These are phyloP conservation scores for Hippocampus guttulatus DNA, from an alignment of 2,113 vertebrate genomes.

Conservation along the genomic window DNA sequence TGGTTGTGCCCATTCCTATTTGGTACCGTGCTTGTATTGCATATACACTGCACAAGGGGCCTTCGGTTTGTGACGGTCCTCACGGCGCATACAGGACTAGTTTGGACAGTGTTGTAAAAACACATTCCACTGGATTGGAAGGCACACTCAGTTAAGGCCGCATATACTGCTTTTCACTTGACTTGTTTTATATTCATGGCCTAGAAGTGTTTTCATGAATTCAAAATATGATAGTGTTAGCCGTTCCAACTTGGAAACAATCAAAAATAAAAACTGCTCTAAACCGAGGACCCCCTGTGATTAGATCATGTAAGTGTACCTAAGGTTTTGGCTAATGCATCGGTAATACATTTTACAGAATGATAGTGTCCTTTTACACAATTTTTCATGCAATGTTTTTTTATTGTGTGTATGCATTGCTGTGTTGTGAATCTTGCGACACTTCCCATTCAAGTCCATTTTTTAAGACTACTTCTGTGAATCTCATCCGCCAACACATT, in stretches of 20 bases:
- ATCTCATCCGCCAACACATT: slow-evolving; percentile 34
- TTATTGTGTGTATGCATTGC: slow-evolving; percentile 18
- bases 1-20: not conserved
- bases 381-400: slow-evolving; percentile 28
- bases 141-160: no score
- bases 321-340: not conserved
- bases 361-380: slow-evolving; percentile 22
- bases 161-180: no score
- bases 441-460: slow-evolving; percentile 22
- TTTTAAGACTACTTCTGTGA: slow-evolving; percentile 24
- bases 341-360: not conserved
- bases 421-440: slow-evolving; percentile 9
- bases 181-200: not conserved
- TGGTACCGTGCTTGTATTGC: not conserved
- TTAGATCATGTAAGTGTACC: not conserved
- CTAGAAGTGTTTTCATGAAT: no score
- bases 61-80: no score
- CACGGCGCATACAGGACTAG: no score
- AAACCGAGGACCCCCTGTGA: not conserved
- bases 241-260: no score
- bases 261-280: no score
- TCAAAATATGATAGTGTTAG: no score
- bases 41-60: no score
- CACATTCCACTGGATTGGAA: no score
- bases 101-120: no score